phyloP scores from a whole-genome alignment of 2,113 vertebrate genomes.

The Ciconia boyciana region DNA sequence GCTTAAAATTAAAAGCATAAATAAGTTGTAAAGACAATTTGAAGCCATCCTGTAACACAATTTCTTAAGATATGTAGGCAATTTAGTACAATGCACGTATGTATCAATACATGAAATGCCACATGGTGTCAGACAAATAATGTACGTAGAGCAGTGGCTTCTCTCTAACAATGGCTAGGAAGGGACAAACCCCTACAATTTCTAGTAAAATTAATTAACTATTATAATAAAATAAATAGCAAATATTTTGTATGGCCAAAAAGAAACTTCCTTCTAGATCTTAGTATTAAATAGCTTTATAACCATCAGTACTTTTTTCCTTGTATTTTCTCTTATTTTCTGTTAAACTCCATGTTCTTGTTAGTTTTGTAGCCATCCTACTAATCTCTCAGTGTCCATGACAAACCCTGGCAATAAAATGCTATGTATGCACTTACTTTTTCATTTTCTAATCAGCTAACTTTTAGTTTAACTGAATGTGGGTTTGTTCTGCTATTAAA shows the following conservation, averaged over 20 bases:
- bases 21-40: neutral
- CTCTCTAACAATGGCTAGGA: neutral
- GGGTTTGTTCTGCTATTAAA: neutral
- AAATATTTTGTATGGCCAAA: neutral
- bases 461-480: neutral
- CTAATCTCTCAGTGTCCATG: neutral
- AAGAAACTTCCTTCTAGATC: neutral
- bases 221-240: neutral
- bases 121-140: neutral
- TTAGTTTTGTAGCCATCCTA: neutral
- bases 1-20: neutral
- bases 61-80: neutral
- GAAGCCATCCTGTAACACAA: neutral
- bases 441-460: neutral
- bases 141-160: neutral
- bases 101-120: neutral
- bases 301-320: neutral
- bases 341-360: neutral
- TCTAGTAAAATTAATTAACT: neutral
- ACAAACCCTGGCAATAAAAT: neutral
- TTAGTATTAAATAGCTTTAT: neutral
- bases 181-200: neutral
- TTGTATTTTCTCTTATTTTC: neutral
- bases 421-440: neutral
- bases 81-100: neutral